Evolutionary conservation across 2,113 vertebrate species (phyloP).

Genomic region (Piaya cayana): DNA sequence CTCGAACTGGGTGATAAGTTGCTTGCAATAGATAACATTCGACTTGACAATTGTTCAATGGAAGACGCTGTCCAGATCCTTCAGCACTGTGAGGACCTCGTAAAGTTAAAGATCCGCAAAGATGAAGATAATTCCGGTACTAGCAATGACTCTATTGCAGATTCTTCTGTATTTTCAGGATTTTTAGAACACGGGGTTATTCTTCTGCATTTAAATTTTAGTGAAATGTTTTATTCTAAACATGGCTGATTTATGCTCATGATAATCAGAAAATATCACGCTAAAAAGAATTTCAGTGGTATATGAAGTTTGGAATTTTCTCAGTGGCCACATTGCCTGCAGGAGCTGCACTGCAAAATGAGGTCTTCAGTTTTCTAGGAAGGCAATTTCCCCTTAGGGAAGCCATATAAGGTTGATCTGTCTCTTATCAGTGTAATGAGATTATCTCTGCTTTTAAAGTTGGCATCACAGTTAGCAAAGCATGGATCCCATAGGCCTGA

Average conservation of each 20-base stretch:
- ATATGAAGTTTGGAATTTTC: not conserved
- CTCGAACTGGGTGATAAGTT: conserved; percentile 95
- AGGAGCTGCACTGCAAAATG: not conserved
- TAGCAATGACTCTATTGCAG: not conserved
- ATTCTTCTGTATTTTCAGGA: not conserved
- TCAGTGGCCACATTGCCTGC: not conserved
- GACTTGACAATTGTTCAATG: conserved; percentile 97
- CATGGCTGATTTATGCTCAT: not conserved
- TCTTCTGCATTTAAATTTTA: not conserved
- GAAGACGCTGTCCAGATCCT: conserved; percentile 97
- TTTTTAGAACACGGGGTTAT: not conserved
- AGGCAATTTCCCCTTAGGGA: not conserved
- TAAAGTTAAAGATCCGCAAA: conserved; percentile 97
- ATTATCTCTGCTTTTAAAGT: not conserved
- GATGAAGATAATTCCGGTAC: conserved; percentile 98
- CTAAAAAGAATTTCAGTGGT: not conserved
- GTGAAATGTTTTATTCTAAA: not conserved
- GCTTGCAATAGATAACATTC: conserved; percentile 95
- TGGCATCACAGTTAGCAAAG: not conserved
- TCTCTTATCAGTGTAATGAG: not conserved
- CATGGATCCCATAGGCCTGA: not conserved
- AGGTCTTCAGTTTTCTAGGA: not conserved
- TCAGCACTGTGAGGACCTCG: conserved; percentile 95
- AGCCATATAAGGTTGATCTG: not conserved
- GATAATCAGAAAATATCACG: not conserved